phyloP scores from a whole-genome alignment of 2,888 invertebrate species.

The Caenorhabditis zanzibari region DNA sequence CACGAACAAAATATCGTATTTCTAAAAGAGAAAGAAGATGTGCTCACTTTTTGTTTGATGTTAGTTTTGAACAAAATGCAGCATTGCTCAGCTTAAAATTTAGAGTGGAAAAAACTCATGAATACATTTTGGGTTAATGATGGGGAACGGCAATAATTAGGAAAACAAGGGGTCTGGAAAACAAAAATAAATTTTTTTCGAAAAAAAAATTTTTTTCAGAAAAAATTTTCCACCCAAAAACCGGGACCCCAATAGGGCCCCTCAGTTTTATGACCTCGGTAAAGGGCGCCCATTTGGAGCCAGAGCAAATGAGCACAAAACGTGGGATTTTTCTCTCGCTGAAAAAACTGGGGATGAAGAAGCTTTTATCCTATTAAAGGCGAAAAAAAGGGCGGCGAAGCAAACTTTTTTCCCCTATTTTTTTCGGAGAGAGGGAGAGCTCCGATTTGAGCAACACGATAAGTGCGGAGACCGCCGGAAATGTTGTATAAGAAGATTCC shows the following conservation, averaged over 20 bases:
- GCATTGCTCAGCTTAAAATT: background rate
- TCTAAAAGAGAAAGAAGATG: background rate
- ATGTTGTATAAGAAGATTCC: conserved; percentile 8
- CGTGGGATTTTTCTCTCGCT: conserved; percentile 39
- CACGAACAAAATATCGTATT: background rate
- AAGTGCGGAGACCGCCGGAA: conserved; percentile 42
- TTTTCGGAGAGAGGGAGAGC: background rate
- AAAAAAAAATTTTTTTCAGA: too few relatives aligned
- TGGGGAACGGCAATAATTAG: background rate
- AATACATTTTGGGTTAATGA: background rate
- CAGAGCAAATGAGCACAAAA: conserved; percentile 50
- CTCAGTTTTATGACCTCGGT: conserved; percentile 9
- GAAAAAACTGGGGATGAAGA: background rate
- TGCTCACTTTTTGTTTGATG: background rate
- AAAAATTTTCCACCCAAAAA: too few relatives aligned
- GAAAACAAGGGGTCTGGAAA: background rate
- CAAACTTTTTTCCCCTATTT: conserved; percentile 16
- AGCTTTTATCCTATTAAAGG: conserved; percentile 57
- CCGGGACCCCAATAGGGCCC: background rate
- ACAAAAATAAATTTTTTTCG: background rate
- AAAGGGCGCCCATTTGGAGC: background rate
- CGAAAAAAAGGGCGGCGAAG: conserved; percentile 23
- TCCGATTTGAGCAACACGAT: conserved; percentile 54
- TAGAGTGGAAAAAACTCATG: too few relatives aligned
- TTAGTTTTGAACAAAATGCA: background rate